Base-by-base conservation (phyloP, 2,797 vertebrate species). In the Enteromius viviparus region DNA sequence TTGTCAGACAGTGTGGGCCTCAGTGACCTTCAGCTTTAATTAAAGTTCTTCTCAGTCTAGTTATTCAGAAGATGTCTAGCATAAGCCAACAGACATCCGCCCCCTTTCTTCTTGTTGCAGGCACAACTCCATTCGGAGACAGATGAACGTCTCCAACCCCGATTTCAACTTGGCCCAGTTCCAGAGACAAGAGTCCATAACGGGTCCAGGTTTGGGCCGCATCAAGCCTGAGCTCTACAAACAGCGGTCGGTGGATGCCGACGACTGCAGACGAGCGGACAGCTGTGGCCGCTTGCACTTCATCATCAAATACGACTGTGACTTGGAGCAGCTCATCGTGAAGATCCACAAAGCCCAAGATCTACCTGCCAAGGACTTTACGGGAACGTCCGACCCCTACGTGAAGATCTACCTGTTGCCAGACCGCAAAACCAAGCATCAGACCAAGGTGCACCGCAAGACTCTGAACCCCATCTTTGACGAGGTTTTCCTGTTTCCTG, bases 391-490 rank as follows among this genome's bases (percentile, higher is more conserved):
- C 3, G 98, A 99, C 90, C 98, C 98, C 0, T 99, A 99, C 0
- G 97, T 99, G 85, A 99, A 99, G 93, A 99, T 99, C 88, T 99
- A 99, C 89, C 94, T 99, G 89, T 96, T 99, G 90, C 98, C 98
- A 0, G 98, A 99, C 85, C 96, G 98, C 85, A 99, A 99, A 94
- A 99, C 95, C 85, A 99, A 99, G 92, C 98, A 99, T 92, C 98
- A 99, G 95, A 99, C 98, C 94, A 99, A 99, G 95, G 98, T 99
- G 90, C 98, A 99, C 90, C 96, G 97, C 92, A 99, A 99, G 93
- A 99, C 98, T 84, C 94, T 99, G 82, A 98, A 99, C 93, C 97
- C 98, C 0, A 93, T 99, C 72, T 99, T 99, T 82, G 96, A 99
- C 83, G 98, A 99, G 92, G 97, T 98, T 91, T 99, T 99, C 93